Percentiles rank a stretch among this genome's conserved stretches.
These are phyloP conservation scores for Chironomus striatipennis DNA, from an alignment of 1,140 invertebrate species.

Conservation along the genomic window DNA sequence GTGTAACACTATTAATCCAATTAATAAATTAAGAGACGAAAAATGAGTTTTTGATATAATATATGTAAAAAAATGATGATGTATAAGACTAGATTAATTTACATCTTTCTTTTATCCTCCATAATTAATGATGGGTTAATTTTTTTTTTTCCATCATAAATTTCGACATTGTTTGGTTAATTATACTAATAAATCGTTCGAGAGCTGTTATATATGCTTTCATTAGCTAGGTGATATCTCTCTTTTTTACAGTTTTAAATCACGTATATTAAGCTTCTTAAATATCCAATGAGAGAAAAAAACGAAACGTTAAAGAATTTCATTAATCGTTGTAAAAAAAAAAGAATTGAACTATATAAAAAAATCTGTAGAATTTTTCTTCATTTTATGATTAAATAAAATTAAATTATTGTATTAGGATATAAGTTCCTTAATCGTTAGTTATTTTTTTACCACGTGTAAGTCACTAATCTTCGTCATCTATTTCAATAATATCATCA, in stretches of 20 bases:
- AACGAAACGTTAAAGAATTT: too few relatives aligned
- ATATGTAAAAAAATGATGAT: background rate
- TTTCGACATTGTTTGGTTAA: background rate
- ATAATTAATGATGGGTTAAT: background rate
- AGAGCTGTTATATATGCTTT: background rate
- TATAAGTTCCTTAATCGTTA: background rate
- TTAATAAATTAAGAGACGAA: background rate
- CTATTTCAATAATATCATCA: conserved; percentile 19
- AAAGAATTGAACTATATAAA: background rate
- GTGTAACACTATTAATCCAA: background rate
- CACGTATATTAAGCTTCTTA: background rate
- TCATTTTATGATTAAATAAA: background rate
- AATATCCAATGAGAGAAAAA: conserved; percentile 2
- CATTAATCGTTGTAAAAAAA: conserved; percentile 3
- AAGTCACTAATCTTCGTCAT: background rate
- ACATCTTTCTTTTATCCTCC: background rate
- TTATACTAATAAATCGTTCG: conserved; percentile 11
- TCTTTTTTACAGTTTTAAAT: background rate
- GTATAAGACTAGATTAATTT: conserved; percentile 6
- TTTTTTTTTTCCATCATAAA: too few relatives aligned
- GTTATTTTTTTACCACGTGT: background rate
- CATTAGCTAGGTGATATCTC: background rate
- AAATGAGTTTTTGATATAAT: conserved; percentile 1
- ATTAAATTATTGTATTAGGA: background rate
- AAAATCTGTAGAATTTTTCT: background rate